Conservation (phyloP, 2,113 vertebrate genomes). For the Leucoraja erinaceus region DNA sequence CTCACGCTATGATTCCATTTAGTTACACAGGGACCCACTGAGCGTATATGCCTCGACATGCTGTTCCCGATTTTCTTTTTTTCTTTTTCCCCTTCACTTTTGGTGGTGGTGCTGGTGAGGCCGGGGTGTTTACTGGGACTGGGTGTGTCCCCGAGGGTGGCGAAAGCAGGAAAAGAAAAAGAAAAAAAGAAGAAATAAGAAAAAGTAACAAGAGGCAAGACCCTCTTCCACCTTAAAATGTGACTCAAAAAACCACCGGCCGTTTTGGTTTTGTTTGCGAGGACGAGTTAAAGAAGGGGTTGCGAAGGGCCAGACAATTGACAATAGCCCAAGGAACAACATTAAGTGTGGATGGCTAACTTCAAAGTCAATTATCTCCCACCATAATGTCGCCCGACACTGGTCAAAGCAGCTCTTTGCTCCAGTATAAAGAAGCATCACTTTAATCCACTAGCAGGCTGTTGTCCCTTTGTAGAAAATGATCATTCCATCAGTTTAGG, state of each 20-base stretch:
- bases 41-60: conserved; percentile 63
- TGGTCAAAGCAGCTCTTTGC: conserved; percentile 65
- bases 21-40: conserved; percentile 69
- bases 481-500: conserved; percentile 76
- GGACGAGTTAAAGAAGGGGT: conserved; percentile 64
- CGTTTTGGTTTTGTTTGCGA: conserved; percentile 47
- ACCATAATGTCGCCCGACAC: conserved; percentile 62
- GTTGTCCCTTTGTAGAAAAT: conserved; percentile 75
- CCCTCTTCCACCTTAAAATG: conserved; percentile 54
- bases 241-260: conserved; percentile 54
- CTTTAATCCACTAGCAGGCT: conserved; percentile 73
- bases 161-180: background rate
- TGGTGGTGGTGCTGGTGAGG: background rate
- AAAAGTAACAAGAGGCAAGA: conserved; percentile 47
- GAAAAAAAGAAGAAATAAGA: no score
- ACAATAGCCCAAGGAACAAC: conserved; percentile 67
- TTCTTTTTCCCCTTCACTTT: no score
- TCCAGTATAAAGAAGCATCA: conserved; percentile 64
- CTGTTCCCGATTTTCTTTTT: conserved; percentile 65
- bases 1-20: conserved; percentile 76
- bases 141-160: conserved; percentile 44
- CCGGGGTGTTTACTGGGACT: conserved; percentile 62
- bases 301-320: conserved; percentile 62
- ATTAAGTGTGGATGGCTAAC: conserved; percentile 75
- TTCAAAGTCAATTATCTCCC: conserved; percentile 80